phyloP scores from a whole-genome alignment of 2,113 vertebrate species.

The Apeltes quadracus region DNA sequence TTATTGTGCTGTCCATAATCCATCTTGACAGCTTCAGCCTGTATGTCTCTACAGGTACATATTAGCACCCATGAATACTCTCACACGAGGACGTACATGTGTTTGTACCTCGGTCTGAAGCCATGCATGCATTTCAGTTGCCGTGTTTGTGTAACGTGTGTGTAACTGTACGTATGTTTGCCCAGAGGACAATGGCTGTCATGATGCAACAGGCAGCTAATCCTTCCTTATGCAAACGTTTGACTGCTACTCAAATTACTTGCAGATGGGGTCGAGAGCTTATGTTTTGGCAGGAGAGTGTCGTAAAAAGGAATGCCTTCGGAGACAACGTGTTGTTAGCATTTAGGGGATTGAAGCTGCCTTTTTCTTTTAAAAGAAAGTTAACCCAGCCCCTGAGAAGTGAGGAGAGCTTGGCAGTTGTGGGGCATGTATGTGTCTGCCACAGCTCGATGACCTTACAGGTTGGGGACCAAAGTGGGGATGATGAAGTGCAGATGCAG shows the following conservation, averaged over 20 bases:
- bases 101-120: conserved; percentile 9
- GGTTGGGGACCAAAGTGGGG: neutral
- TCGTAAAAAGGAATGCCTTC: conserved; percentile 55
- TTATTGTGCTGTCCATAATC: neutral
- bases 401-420: conserved; percentile 14
- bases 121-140: conserved; percentile 18
- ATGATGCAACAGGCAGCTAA: conserved; percentile 72
- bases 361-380: conserved; percentile 34
- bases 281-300: conserved; percentile 56
- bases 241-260: conserved; percentile 73
- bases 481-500: conserved; percentile 22
- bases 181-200: conserved; percentile 59
- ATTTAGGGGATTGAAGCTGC: conserved; percentile 58
- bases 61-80: neutral
- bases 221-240: conserved; percentile 73
- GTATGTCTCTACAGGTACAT: neutral
- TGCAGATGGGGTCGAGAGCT: conserved; percentile 66
- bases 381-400: neutral
- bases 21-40: neutral
- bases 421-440: conserved; percentile 7
- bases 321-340: conserved; percentile 55
- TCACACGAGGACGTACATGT: neutral
- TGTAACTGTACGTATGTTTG: conserved; percentile 47
- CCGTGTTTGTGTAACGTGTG: conserved; percentile 28
- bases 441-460: conserved; percentile 35